phyloP scores from a whole-genome alignment of 1,140 invertebrate genomes.

The Cydia fagiglandana region DNA sequence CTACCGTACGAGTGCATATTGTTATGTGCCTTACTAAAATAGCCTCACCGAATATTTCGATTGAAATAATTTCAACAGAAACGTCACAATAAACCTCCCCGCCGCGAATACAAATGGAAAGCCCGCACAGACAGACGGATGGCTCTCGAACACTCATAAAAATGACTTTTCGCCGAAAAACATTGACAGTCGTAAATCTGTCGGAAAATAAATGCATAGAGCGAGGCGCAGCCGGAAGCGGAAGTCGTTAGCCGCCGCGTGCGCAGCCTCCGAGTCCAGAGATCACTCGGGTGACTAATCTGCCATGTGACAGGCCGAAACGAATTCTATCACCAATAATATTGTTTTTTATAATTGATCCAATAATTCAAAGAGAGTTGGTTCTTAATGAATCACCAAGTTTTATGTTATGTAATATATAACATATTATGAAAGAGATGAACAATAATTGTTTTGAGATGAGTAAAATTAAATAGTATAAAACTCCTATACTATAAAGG shows the following conservation, averaged over 20 bases:
- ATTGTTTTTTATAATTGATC: neutral
- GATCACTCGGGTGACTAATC: neutral
- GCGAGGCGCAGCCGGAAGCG: slow-evolving; percentile 50
- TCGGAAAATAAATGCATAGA: slow-evolving; percentile 27
- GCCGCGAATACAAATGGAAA: slow-evolving; percentile 12
- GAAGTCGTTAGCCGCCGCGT: slow-evolving; percentile 55
- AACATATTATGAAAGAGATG: no score
- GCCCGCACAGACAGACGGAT: slow-evolving; percentile 1
- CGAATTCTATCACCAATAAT: neutral
- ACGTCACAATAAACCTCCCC: neutral
- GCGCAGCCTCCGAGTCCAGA: slow-evolving; percentile 9
- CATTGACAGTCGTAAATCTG: slow-evolving; percentile 22
- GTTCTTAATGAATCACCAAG: no score
- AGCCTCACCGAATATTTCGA: neutral
- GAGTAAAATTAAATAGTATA: no score
- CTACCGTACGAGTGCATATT: neutral
- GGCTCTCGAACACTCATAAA: slow-evolving; percentile 23
- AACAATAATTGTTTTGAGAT: no score
- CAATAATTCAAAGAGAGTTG: no score
- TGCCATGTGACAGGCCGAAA: neutral
- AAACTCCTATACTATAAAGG: no score
- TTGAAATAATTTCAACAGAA: slow-evolving; percentile 27
- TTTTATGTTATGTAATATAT: no score
- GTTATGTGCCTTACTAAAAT: neutral
- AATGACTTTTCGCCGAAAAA: slow-evolving; percentile 9